Conservation (phyloP, 2,797 vertebrate species). For the Acropternis orthonyx region DNA sequence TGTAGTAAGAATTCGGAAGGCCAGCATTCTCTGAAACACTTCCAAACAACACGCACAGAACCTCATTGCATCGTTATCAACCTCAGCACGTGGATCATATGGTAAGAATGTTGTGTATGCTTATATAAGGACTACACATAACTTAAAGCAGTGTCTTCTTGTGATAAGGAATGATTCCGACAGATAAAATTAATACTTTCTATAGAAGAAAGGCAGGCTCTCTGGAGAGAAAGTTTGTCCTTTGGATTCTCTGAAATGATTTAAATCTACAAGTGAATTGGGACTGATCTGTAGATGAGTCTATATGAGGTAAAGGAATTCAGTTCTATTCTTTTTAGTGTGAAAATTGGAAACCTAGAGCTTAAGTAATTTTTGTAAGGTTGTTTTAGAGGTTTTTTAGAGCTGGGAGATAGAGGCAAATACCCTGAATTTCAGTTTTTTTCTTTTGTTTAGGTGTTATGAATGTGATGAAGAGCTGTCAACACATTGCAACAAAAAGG, state of each 20-base stretch:
- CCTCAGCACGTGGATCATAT: slow-evolving; percentile 92
- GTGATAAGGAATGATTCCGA: not conserved
- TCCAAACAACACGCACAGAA: slow-evolving; percentile 82
- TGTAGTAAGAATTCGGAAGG: slow-evolving; percentile 88
- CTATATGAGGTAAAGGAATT: not conserved
- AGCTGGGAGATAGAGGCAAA: not conserved
- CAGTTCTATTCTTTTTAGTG: not conserved
- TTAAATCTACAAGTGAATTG: not conserved
- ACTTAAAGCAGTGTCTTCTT: not conserved
- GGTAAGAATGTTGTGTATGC: slow-evolving; percentile 77
- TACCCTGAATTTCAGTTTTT: not conserved
- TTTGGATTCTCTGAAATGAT: not conserved
- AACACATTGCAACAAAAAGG: slow-evolving; percentile 96
- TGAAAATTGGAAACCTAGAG: not conserved
- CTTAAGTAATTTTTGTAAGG: not conserved
- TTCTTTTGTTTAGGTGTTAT: slow-evolving; percentile 86
- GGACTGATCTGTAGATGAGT: not conserved
- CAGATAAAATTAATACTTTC: not conserved
- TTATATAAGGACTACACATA: not conserved
- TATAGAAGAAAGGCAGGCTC: not conserved
- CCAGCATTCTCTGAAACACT: slow-evolving; percentile 90
- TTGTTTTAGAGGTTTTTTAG: not conserved
- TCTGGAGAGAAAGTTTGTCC: not conserved
- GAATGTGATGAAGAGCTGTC: slow-evolving; percentile 97
- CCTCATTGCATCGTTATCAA: slow-evolving; percentile 92